Conservation (phyloP, 2,888 invertebrate species). For the Isoperla grammatica region DNA sequence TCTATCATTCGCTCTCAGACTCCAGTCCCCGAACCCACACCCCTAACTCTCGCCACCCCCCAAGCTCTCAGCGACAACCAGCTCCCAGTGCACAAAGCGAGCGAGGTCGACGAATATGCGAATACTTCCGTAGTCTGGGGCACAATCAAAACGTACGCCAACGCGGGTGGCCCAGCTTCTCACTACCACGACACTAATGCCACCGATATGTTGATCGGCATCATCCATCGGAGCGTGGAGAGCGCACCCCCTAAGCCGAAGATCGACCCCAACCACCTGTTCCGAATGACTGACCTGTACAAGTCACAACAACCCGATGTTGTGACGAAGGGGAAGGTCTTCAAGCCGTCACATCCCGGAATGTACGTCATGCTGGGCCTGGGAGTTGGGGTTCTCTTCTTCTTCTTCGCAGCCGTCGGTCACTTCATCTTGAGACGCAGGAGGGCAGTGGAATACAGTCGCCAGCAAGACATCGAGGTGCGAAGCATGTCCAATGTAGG, state of each 20-base stretch:
- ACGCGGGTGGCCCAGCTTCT: slow-evolving; percentile 13
- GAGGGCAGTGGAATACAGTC: slow-evolving; percentile 32
- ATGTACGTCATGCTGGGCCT: slow-evolving; percentile 53
- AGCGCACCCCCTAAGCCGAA: no score
- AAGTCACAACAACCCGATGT: no score
- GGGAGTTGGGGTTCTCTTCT: slow-evolving; percentile 50
- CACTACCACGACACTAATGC: background rate
- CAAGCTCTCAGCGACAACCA: background rate
- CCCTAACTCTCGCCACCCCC: no score
- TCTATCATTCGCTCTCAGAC: no score
- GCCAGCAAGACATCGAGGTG: slow-evolving; percentile 54
- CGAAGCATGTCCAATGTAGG: slow-evolving; percentile 53
- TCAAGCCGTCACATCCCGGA: slow-evolving; percentile 45
- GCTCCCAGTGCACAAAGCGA: background rate
- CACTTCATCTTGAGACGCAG: slow-evolving; percentile 32
- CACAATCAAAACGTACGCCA: slow-evolving; percentile 5
- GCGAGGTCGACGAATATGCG: background rate
- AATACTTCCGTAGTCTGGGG: slow-evolving; percentile 5
- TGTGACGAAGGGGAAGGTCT: no score
- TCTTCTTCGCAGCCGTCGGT: slow-evolving; percentile 43
- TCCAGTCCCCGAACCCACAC: no score
- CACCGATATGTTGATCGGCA: slow-evolving; percentile 3
- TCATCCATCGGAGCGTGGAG: background rate
- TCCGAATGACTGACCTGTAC: no score
- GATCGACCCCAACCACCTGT: no score